A percentile compares a stretch with the other conserved stretches of the same genome.
phyloP scores from a whole-genome alignment of 1,140 invertebrate genomes.

The Drosophila triauraria region DNA sequence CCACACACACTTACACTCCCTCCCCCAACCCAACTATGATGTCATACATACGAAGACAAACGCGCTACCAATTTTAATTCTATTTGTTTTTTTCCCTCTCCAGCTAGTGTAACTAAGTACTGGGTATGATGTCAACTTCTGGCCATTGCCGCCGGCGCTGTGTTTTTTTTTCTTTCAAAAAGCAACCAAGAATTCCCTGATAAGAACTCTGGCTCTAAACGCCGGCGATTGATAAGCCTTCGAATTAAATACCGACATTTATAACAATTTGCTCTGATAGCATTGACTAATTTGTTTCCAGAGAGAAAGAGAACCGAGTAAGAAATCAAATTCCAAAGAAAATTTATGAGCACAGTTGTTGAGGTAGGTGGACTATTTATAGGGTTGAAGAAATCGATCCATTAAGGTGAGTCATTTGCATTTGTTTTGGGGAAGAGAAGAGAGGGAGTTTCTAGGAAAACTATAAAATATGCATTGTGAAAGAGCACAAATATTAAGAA shows the following conservation, averaged over 20 bases:
- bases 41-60: conserved; percentile 51
- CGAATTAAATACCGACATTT: conserved; percentile 34
- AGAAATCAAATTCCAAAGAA: conserved; percentile 41
- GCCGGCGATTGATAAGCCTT: conserved; percentile 34
- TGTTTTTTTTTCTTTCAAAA: conserved; percentile 7
- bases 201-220: conserved; percentile 26
- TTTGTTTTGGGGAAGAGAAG: not conserved
- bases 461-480: not conserved
- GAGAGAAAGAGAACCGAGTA: not conserved
- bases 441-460: not conserved
- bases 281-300: conserved; percentile 48
- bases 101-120: conserved; percentile 14
- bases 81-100: conserved; percentile 39
- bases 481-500: not conserved
- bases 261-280: conserved; percentile 34
- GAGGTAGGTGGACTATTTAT: conserved; percentile 58
- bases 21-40: conserved; percentile 47
- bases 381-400: conserved; percentile 39
- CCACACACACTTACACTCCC: conserved; percentile 11
- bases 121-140: conserved; percentile 59
- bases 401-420: conserved; percentile 39
- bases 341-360: conserved; percentile 47
- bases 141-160: conserved; percentile 47
- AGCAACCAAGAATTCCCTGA: conserved; percentile 32
- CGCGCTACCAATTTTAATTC: conserved; percentile 62